Evolutionary conservation across 1,140 invertebrate genomes (phyloP), one percentile per base, ranked within the genome.

Genomic region (Stratiolaelaps scimitus): DNA sequence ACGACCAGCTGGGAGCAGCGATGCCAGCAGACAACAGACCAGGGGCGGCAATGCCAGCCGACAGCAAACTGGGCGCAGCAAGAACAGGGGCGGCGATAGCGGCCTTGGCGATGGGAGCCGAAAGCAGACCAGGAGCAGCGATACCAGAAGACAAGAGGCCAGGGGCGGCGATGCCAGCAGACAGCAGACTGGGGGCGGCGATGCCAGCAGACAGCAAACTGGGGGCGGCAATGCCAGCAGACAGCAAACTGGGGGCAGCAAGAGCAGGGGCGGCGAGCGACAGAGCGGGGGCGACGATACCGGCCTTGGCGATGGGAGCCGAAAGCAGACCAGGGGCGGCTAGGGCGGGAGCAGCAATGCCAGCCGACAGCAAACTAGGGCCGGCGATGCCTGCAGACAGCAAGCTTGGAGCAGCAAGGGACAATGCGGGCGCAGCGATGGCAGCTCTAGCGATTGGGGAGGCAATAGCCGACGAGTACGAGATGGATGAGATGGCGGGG

Each of bases 331-430:
- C 34, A 40, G 34, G 34, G 10, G 34, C 34, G 7, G 23, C 26
- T 26, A 60, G 53, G 34, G 53, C 53, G 10, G 53, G 53, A 23
- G 53, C 53, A 23, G 53, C 53, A 17, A 60, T 40, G 5, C 5
- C 34, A n/a, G n/a, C n/a, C n/a, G n/a, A n/a, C n/a, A n/a, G n/a
- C n/a, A n/a, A n/a, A n/a, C n/a, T n/a, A 40, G 34, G 26, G 4
- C 10, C 26, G 26, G 53, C 23, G 53, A 29, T 29, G n/a, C n/a
- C n/a, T n/a, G n/a, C n/a, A n/a, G n/a, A n/a, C n/a, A n/a, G n/a
- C n/a, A n/a, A n/a, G n/a, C n/a, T n/a, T 15, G 53, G 53, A 23
- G 26, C 26, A 60, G 53, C 53, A 23, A 19, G 5, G 2, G 53
- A 60, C n/a, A 60, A 13, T 15, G 53, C 53, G 34, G 53, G 53